A percentile compares a stretch with the other conserved stretches of the same genome.
Conservation (phyloP, 2,888 invertebrate species). For the Biston stratarius region DNA sequence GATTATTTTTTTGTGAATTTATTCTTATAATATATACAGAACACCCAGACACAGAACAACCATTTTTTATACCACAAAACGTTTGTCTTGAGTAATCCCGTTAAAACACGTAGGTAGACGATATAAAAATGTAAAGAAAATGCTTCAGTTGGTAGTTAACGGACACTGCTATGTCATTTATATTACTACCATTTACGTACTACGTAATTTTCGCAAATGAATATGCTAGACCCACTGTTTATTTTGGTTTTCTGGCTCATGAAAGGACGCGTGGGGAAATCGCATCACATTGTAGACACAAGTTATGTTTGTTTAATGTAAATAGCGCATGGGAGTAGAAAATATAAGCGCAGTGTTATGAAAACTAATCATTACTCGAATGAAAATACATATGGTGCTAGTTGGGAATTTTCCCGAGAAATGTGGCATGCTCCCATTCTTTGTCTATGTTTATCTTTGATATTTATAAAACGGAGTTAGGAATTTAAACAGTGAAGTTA, state of each 20-base stretch:
- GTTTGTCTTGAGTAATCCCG: no score
- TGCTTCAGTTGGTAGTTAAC: no score
- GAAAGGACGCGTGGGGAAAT: constrained; percentile 53
- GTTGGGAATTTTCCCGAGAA: constrained; percentile 1
- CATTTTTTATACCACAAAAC: no score
- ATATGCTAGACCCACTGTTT: constrained; percentile 58
- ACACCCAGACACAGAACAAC: no score
- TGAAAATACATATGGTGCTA: constrained; percentile 9
- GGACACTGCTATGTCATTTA: no score
- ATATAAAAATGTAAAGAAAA: no score
- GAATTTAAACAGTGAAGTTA: no score
- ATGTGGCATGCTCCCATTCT: background rate
- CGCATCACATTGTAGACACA: constrained; percentile 69
- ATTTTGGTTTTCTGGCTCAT: constrained; percentile 63
- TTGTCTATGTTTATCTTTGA: background rate
- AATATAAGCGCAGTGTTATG: constrained; percentile 34
- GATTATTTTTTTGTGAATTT: no score
- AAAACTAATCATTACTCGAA: constrained; percentile 13
- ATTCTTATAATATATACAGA: no score
- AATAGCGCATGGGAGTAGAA: constrained; percentile 48
- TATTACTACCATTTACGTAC: no score
- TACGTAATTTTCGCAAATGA: no score
- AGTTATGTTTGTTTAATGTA: constrained; percentile 71
- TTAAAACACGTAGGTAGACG: no score
- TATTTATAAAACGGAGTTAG: background rate